Conservation (phyloP, 2,888 invertebrate genomes). For the Orthosia gothica region DNA sequence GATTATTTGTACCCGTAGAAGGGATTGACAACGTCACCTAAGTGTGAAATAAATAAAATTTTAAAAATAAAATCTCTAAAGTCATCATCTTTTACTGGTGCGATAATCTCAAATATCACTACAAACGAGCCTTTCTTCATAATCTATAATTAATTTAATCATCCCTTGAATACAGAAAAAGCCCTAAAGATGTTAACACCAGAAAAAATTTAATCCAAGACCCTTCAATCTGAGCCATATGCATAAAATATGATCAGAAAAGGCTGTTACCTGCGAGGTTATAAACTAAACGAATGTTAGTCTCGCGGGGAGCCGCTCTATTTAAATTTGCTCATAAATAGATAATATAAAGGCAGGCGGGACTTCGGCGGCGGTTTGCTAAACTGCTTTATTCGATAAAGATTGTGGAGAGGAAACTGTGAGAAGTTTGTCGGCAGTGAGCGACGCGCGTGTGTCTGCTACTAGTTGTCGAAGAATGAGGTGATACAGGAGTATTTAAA, state of each 20-base stretch:
- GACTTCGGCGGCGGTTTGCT: conserved; percentile 80
- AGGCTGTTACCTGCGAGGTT: conserved; percentile 63
- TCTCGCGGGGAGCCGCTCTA: conserved; percentile 71
- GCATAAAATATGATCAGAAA: conserved; percentile 67
- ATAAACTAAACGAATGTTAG: conserved; percentile 73
- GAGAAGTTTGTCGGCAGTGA: conserved; percentile 68
- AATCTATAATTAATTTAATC: neutral
- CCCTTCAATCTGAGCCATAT: conserved; percentile 51
- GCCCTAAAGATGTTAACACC: neutral
- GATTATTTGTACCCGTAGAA: too few relatives aligned
- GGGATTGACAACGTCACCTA: too few relatives aligned
- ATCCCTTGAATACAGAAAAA: neutral
- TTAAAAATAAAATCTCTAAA: too few relatives aligned
- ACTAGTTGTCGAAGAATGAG: conserved; percentile 47
- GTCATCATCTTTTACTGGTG: neutral
- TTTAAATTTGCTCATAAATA: conserved; percentile 88
- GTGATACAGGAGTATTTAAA: neutral
- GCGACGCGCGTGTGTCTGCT: conserved; percentile 40
- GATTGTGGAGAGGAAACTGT: conserved; percentile 77
- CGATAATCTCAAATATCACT: neutral
- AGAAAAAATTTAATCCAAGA: conserved; percentile 9
- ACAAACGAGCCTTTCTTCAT: neutral
- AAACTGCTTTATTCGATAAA: conserved; percentile 88
- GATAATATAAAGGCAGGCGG: conserved; percentile 83
- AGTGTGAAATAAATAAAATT: too few relatives aligned